Conservation (phyloP, 2,113 vertebrate genomes). For the Cephalophus harveyi region DNA sequence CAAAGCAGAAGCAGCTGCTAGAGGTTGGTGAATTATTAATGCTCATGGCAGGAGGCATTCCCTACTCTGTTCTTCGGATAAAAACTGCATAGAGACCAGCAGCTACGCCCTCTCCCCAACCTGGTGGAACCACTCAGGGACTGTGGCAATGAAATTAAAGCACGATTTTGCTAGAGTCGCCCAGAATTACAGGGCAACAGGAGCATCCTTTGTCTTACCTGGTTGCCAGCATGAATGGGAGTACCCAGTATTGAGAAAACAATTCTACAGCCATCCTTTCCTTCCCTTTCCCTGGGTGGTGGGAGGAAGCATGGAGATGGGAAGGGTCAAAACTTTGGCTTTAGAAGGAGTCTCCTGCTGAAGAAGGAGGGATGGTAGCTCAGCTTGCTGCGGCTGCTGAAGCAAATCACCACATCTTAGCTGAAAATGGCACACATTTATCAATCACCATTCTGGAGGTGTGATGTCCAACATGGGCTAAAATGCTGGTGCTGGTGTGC, state of each 20-base stretch:
- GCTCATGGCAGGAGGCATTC: accelerated
- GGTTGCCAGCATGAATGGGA: accelerated
- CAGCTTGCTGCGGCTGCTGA: not conserved
- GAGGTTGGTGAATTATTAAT: not conserved
- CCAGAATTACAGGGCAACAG: not conserved
- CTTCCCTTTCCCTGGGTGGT: not conserved
- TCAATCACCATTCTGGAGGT: accelerated
- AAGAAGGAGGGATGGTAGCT: accelerated
- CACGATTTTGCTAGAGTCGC: not conserved
- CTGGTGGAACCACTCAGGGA: not conserved
- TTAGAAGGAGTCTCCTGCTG: not conserved
- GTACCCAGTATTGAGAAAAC: not conserved
- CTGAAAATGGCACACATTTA: not conserved
- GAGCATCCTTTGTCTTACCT: not conserved
- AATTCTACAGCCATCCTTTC: accelerated
- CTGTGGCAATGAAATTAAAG: not conserved
- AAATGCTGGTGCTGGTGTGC: not conserved
- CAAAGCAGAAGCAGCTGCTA: not conserved
- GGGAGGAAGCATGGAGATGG: not conserved
- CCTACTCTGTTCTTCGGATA: not conserved
- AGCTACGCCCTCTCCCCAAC: not conserved
- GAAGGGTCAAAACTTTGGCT: not conserved
- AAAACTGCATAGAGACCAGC: not conserved
- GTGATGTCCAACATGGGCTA: accelerated
- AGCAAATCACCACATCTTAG: not conserved